Conservation (phyloP, 2,113 vertebrate genomes). For the Mus pahari region DNA sequence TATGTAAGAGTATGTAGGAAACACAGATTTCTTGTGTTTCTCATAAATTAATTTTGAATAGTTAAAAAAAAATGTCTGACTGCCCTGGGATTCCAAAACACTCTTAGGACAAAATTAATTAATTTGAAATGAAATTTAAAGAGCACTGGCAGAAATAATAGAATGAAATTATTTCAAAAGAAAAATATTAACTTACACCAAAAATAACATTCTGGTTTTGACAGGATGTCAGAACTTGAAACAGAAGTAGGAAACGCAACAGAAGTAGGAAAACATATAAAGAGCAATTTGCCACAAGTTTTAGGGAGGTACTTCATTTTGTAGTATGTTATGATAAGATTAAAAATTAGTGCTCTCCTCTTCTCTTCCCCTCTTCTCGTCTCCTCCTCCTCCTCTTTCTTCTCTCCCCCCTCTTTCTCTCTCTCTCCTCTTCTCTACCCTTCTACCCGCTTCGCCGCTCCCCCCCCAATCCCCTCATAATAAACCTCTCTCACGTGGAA, state of each 20-base stretch:
- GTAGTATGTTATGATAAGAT: slow-evolving; percentile 8
- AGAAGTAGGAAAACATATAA: neutral
- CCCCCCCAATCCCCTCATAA: no score
- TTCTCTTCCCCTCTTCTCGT: no score
- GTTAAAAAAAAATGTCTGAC: neutral
- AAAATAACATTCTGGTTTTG: slow-evolving; percentile 15
- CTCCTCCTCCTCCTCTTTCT: no score
- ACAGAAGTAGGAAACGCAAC: neutral
- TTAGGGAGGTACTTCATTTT: slow-evolving; percentile 21
- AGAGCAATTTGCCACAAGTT: neutral
- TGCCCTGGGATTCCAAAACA: neutral
- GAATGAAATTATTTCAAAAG: neutral
- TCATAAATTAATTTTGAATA: slow-evolving; percentile 36
- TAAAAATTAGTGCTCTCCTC: no score
- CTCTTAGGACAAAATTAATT: neutral
- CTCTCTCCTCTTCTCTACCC: no score
- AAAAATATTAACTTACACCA: neutral
- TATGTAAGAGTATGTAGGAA: neutral
- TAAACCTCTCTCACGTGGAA: no score
- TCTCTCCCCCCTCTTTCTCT: no score
- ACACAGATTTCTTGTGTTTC: neutral
- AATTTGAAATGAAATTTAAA: slow-evolving; percentile 29
- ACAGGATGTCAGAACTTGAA: slow-evolving; percentile 7
- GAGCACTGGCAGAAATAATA: neutral
- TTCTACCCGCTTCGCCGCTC: no score